phyloP scores from a whole-genome alignment of 2,888 invertebrate species.

The Conistra vaccinii region DNA sequence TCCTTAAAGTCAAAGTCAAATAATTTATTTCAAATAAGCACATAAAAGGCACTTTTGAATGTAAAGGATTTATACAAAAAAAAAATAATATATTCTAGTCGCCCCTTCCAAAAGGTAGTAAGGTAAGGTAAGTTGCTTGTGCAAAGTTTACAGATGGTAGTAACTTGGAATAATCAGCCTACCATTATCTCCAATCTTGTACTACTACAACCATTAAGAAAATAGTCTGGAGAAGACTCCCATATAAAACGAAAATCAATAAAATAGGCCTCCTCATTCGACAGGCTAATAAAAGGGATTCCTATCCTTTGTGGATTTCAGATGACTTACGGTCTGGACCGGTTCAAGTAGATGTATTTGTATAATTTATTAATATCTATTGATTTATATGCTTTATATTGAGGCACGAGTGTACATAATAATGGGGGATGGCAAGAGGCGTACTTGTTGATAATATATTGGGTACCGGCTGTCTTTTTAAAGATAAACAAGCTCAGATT shows the following conservation, averaged over 20 bases:
- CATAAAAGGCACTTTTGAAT: no score
- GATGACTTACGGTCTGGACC: slow-evolving; percentile 41
- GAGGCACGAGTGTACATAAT: slow-evolving; percentile 12
- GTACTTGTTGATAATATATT: slow-evolving; percentile 9
- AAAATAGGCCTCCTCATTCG: slow-evolving; percentile 8
- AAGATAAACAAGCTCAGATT: slow-evolving; percentile 4
- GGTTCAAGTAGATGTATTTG: slow-evolving; percentile 42
- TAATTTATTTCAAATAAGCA: no score
- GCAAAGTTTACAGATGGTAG: no score
- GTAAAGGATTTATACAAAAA: no score
- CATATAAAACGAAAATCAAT: slow-evolving; percentile 32
- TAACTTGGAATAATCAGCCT: no score
- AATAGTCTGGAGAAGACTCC: background rate
- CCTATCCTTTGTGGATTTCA: slow-evolving; percentile 18
- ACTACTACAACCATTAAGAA: background rate
- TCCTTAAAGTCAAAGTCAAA: no score
- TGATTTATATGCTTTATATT: slow-evolving; percentile 36
- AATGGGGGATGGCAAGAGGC: slow-evolving; percentile 1
- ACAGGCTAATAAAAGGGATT: slow-evolving; percentile 39
- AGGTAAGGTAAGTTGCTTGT: no score
- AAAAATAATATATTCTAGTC: no score
- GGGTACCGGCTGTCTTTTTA: background rate
- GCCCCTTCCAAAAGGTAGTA: no score
- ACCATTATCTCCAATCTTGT: no score
- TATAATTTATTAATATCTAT: slow-evolving; percentile 40